A percentile compares a stretch with the other conserved stretches of the same genome.
These are phyloP conservation scores for Caenorhabditis tropicalis DNA, from an alignment of 1,140 invertebrate species.

Conservation along the genomic window DNA sequence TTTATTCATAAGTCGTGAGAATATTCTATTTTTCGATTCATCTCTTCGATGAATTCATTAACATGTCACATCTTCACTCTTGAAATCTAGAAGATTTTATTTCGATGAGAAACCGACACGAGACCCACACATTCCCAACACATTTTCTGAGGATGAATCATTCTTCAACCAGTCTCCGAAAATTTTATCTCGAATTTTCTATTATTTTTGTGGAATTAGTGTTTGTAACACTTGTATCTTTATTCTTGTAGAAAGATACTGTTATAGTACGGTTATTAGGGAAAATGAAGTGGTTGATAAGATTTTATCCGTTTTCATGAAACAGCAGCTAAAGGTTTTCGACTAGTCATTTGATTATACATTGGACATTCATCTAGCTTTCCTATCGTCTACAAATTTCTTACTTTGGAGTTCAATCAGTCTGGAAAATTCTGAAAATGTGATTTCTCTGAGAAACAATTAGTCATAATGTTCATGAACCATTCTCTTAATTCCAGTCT, in stretches of 20 bases:
- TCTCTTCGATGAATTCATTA: constrained; percentile 36
- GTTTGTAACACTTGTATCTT: too few species aligned
- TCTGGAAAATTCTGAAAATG: background rate
- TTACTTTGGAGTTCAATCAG: too few species aligned
- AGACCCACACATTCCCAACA: constrained; percentile 9
- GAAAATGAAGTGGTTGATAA: too few species aligned
- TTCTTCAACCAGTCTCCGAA: background rate
- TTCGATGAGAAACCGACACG: background rate
- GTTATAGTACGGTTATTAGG: too few species aligned
- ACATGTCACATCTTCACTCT: constrained; percentile 18
- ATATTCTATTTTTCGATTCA: constrained; percentile 37
- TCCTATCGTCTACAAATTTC: too few species aligned
- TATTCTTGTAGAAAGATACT: too few species aligned
- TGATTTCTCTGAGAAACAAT: background rate
- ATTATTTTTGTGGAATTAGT: too few species aligned
- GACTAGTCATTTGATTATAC: too few species aligned
- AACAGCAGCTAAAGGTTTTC: too few species aligned
- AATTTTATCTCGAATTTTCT: background rate
- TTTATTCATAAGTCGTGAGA: constrained; percentile 40
- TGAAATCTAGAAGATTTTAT: constrained; percentile 8
- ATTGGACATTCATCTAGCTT: too few species aligned
- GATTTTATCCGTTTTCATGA: too few species aligned
- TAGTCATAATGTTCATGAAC: background rate
- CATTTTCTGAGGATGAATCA: background rate
- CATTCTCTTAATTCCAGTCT: background rate